Evolutionary conservation across 2,113 vertebrate species (phyloP).

Genomic region (Hiodon alosoides): DNA sequence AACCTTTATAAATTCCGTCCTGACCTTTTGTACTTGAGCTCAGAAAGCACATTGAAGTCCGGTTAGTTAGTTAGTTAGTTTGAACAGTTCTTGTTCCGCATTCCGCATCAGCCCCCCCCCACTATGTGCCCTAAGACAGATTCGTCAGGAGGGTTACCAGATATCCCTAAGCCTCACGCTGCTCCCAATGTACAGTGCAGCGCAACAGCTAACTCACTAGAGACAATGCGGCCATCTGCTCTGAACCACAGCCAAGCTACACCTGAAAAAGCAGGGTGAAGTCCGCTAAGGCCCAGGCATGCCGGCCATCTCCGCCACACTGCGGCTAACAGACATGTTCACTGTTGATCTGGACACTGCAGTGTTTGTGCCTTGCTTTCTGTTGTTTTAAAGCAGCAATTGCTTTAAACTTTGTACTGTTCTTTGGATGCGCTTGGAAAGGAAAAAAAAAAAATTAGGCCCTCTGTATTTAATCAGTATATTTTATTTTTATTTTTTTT

Average conservation of each 20-base stretch:
- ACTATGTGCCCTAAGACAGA: background rate
- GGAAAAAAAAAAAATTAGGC: background rate
- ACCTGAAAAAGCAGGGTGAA: background rate
- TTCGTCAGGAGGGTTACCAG: background rate
- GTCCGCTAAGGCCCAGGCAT: too few relatives aligned
- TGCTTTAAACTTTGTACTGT: background rate
- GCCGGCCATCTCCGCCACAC: background rate
- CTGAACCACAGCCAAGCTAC: constrained; percentile 1
- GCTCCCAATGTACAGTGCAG: background rate
- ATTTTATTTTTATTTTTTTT: constrained; percentile 33
- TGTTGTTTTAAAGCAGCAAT: background rate
- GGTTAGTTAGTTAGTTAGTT: too few relatives aligned
- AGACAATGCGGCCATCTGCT: background rate
- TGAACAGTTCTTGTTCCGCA: too few relatives aligned
- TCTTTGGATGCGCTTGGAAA: background rate
- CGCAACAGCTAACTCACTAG: background rate
- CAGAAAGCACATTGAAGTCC: background rate
- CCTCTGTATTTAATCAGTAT: background rate
- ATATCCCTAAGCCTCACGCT: background rate
- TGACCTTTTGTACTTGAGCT: background rate
- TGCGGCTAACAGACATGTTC: too few relatives aligned
- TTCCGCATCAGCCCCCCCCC: background rate
- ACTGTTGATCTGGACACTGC: constrained; percentile 27
- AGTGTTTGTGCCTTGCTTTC: background rate
- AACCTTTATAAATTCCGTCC: background rate